Base-by-base conservation (phyloP, 2,888 invertebrate species). In the Arrhopalites spinosus region DNA sequence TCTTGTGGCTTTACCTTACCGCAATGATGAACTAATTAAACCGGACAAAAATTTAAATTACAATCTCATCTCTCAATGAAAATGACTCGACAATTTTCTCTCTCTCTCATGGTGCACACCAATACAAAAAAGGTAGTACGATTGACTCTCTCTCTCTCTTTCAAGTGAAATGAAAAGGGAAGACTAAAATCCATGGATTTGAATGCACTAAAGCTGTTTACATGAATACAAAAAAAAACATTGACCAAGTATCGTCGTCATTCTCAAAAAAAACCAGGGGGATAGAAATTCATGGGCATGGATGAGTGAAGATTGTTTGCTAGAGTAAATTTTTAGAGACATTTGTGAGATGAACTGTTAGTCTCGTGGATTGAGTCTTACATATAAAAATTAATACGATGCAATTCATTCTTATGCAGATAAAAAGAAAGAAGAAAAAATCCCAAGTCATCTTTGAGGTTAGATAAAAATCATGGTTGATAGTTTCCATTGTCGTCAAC, bases 11-110 rank as follows among this genome's bases (percentile, higher is more conserved):
- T n/a, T n/a, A n/a, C n/a, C n/a, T n/a, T 23, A 23, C 69, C 73
- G 77, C 78, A 80, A 78, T 70, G 72, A 67, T 47, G 67, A 27
- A 75, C 76, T 80, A 80, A 80, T 80, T 80, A 80, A 80, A 80
- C 73, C 71, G 78, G 72, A 78, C 72, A 76, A 78, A 80, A 80
- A 78, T 80, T 76, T 78, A 78, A 78, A 78, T 78, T 71, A 78
- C 75, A 78, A 78, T 77, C 78, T 76, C 59, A 73, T 67, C 59
- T 50, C 8, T 47, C 25, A 69, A 69, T 53, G 23, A 56, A 64
- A 64, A 78, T 79, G 79, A 79, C 78, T 76, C 59, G 59, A 73
- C 78, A 77, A 56, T 23, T 50, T 69, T 29, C 36, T 2, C 20
- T 47, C 25, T 25, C 27, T 27, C 23, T 7, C 23, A 15, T 61